phyloP scores from a whole-genome alignment of 30 jellyfish, hydroid and myxozoan species.

The Phacellophora camtschatica region DNA sequence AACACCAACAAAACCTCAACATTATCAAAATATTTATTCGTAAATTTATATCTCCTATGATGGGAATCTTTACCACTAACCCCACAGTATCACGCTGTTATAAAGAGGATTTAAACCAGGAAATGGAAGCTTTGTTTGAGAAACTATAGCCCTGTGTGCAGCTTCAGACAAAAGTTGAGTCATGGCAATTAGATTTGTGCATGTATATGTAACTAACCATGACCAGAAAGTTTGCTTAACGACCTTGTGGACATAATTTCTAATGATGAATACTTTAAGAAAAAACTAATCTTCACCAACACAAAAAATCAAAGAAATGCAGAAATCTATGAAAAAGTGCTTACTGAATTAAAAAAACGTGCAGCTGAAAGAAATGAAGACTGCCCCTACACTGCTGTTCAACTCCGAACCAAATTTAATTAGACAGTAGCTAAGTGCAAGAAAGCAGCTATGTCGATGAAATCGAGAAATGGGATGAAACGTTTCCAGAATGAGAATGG shows the following conservation, averaged over 20 bases:
- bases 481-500: conserved; percentile 56
- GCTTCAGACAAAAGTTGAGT: too few species aligned
- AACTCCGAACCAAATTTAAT: conserved; percentile 12
- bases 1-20: too few species aligned
- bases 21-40: too few species aligned
- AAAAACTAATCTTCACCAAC: conserved; percentile 16
- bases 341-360: background rate
- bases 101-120: too few species aligned
- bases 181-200: too few species aligned
- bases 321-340: background rate
- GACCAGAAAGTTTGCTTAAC: background rate
- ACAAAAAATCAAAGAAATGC: conserved; percentile 19
- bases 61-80: too few species aligned
- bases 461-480: conserved; percentile 38
- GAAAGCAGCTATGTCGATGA: conserved; percentile 32
- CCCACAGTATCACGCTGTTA: too few species aligned
- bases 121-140: too few species aligned
- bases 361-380: conserved; percentile 15
- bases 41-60: too few species aligned
- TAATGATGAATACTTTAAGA: background rate
- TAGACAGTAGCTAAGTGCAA: conserved; percentile 37
- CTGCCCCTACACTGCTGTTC: background rate
- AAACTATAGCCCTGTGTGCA: too few species aligned
- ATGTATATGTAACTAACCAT: too few species aligned
- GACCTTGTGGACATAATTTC: conserved; percentile 16